Evolutionary conservation across 2,113 vertebrate species (phyloP).

Genomic region (Vimba vimba): DNA sequence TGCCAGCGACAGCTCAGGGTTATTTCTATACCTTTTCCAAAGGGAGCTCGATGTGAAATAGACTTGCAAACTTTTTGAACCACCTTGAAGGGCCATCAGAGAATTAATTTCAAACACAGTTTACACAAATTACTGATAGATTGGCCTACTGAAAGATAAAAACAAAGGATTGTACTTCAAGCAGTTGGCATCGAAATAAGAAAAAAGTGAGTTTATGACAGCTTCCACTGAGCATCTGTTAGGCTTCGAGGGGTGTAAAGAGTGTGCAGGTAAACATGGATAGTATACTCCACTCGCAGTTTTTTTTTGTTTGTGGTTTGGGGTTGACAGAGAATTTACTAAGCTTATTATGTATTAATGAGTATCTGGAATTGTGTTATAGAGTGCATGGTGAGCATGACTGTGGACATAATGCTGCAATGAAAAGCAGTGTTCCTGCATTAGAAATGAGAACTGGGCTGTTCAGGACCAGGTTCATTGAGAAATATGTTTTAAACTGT

Average conservation of each 20-base stretch:
- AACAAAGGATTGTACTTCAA: slow-evolving; percentile 11
- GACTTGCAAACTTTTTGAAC: not conserved
- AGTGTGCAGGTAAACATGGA: slow-evolving; percentile 24
- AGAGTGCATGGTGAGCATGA: slow-evolving; percentile 26
- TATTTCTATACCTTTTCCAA: not conserved
- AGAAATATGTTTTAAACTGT: not conserved
- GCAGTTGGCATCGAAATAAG: slow-evolving; percentile 2
- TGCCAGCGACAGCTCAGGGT: slow-evolving; percentile 20
- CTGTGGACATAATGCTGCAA: slow-evolving; percentile 7
- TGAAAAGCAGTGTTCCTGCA: not conserved
- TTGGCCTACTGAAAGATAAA: not conserved
- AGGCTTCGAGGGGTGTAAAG: not conserved
- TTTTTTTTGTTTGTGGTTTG: not conserved
- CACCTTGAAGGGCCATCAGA: not conserved
- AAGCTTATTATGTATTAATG: slow-evolving; percentile 54
- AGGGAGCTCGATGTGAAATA: not conserved
- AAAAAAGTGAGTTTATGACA: not conserved
- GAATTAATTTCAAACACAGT: slow-evolving; percentile 3
- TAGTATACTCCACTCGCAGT: not conserved
- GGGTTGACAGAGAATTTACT: slow-evolving; percentile 46
- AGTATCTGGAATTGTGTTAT: slow-evolving; percentile 45
- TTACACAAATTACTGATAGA: not conserved
- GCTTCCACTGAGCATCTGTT: slow-evolving; percentile 29
- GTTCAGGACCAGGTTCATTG: not conserved
- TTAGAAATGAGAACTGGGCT: slow-evolving; percentile 4